phyloP scores from a whole-genome alignment of 2,888 invertebrate species.

The Ophraella communa region DNA sequence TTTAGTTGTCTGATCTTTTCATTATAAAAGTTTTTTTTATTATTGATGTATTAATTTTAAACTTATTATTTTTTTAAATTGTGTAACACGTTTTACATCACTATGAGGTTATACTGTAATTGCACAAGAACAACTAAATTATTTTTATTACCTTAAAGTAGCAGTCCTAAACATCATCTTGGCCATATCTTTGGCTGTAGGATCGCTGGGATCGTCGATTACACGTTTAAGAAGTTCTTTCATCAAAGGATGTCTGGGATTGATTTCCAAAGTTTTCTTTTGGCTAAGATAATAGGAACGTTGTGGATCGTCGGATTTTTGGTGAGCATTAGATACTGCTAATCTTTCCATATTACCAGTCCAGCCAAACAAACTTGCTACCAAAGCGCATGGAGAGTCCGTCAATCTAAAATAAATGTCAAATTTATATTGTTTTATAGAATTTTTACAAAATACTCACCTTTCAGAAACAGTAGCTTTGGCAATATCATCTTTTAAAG shows the following conservation, averaged over 20 bases:
- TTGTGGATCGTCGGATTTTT: constrained; percentile 92
- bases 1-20: no score
- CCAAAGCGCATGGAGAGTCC: constrained; percentile 93
- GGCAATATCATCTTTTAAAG: constrained; percentile 77
- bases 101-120: no score
- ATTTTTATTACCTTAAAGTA: constrained; percentile 77
- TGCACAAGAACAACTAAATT: no score
- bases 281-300: constrained; percentile 88
- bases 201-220: constrained; percentile 77
- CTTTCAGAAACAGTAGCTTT: constrained; percentile 89
- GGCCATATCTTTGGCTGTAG: constrained; percentile 82
- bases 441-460: neutral
- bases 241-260: constrained; percentile 95
- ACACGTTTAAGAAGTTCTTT: constrained; percentile 88
- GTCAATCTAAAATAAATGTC: constrained; percentile 62
- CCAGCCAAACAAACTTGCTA: constrained; percentile 97
- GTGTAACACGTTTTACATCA: no score
- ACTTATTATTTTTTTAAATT: no score
- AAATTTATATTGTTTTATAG: neutral
- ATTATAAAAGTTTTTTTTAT: no score
- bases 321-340: constrained; percentile 94
- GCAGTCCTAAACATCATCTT: constrained; percentile 91
- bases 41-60: no score
- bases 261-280: constrained; percentile 97
- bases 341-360: constrained; percentile 99